These are phyloP conservation scores for Chironomus riparius DNA, from an alignment of 2,888 invertebrate species.

Conservation along the genomic window DNA sequence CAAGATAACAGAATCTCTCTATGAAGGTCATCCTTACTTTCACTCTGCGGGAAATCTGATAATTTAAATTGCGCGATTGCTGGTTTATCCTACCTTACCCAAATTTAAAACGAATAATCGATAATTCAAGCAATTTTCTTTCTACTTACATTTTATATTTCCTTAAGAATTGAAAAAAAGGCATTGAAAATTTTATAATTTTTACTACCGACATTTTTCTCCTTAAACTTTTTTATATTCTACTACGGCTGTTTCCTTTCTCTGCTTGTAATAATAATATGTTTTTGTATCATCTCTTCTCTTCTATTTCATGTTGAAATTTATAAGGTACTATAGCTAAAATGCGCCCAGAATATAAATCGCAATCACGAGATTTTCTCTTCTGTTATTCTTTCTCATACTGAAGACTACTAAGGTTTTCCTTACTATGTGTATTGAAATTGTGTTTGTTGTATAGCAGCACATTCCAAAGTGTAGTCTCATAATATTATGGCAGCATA, in stretches of 20 bases:
- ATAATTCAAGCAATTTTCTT: conserved; percentile 12
- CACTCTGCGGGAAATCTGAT: not conserved
- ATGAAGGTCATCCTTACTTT: not conserved
- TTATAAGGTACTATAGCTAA: conserved; percentile 24
- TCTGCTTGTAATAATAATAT: conserved; percentile 18
- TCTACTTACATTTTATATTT: not conserved
- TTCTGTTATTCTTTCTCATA: not conserved
- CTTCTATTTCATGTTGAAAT: conserved; percentile 26
- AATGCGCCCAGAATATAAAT: conserved; percentile 28
- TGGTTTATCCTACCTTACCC: not conserved
- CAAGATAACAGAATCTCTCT: no score
- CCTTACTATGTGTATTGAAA: no score
- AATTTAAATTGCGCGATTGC: not conserved
- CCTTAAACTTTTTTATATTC: conserved; percentile 20
- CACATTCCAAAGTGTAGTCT: no score
- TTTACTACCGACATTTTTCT: conserved; percentile 4
- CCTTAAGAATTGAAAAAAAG: not conserved
- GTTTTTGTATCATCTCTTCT: conserved; percentile 27
- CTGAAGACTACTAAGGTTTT: no score
- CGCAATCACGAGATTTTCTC: conserved; percentile 14
- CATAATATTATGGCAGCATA: no score
- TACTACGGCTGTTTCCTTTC: not conserved
- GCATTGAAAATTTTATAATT: conserved; percentile 21
- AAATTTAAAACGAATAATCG: conserved; percentile 20
- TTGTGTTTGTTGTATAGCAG: no score